phyloP scores from a whole-genome alignment of 2,797 vertebrate genomes.

The Salmo trutta region DNA sequence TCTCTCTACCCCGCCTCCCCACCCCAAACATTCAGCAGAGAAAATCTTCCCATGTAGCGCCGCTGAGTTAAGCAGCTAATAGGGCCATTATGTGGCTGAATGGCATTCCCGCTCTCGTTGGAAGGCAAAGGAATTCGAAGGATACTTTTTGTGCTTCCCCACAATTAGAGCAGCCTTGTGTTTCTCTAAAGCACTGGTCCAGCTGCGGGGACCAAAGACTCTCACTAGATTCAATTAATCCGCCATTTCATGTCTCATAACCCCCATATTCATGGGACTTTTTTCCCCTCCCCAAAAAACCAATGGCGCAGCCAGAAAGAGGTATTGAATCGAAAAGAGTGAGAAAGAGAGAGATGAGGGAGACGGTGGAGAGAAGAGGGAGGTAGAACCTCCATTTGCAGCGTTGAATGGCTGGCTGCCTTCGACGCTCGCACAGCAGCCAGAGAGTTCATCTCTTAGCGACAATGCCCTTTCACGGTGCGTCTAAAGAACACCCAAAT shows the following conservation, averaged over 20 bases:
- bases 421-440: conserved; percentile 74
- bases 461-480: conserved; percentile 83
- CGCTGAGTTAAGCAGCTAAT: conserved; percentile 97
- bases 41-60: conserved; percentile 84
- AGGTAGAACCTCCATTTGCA: conserved; percentile 79
- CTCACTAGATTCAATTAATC: conserved; percentile 96
- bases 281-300: conserved; percentile 41
- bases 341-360: conserved; percentile 6
- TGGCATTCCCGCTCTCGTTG: conserved; percentile 87
- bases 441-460: conserved; percentile 82
- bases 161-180: conserved; percentile 91
- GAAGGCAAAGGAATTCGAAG: conserved; percentile 94
- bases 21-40: conserved; percentile 68
- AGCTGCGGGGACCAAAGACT: conserved; percentile 87
- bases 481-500: conserved; percentile 90
- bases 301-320: conserved; percentile 53
- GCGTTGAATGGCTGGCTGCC: conserved; percentile 77
- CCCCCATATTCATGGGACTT: conserved; percentile 81
- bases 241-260: conserved; percentile 90
- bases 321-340: conserved; percentile 64
- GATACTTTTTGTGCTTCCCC: conserved; percentile 92
- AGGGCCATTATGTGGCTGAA: conserved; percentile 89
- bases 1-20: too few relatives aligned
- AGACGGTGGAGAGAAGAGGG: conserved; percentile 65
- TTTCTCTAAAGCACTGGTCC: conserved; percentile 88